Conservation (phyloP, 2,888 invertebrate species). For the Digitonthophagus gazella region DNA sequence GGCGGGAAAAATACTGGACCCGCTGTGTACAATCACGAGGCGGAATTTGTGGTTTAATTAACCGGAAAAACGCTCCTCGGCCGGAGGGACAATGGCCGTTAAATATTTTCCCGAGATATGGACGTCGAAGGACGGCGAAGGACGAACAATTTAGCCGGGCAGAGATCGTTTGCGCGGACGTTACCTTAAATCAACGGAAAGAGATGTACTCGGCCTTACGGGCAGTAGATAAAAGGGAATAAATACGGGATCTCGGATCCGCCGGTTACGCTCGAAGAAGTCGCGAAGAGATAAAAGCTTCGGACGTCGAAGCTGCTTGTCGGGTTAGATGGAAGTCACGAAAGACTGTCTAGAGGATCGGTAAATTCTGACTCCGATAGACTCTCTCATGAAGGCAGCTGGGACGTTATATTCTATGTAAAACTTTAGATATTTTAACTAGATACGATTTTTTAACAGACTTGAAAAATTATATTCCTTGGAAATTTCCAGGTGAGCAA, state of each 20-base stretch:
- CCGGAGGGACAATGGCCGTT: slow-evolving; percentile 15
- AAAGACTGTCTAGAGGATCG: background rate
- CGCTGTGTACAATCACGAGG: slow-evolving; percentile 13
- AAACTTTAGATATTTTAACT: no score
- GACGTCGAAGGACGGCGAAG: background rate
- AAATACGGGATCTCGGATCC: background rate
- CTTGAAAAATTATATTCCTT: background rate
- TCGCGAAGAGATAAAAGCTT: background rate
- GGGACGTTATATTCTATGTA: no score
- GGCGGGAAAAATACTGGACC: slow-evolving; percentile 14
- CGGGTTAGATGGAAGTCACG: background rate
- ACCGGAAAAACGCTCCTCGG: slow-evolving; percentile 10
- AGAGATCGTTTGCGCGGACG: slow-evolving; percentile 4
- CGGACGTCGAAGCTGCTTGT: background rate
- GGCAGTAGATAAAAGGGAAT: background rate
- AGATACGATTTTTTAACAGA: no score
- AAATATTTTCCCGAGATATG: slow-evolving; percentile 9
- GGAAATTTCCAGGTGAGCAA: slow-evolving; percentile 8
- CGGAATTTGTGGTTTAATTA: slow-evolving; percentile 17
- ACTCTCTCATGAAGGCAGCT: no score
- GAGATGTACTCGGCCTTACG: background rate
- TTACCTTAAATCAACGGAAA: background rate
- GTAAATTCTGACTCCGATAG: background rate
- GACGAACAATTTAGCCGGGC: background rate
- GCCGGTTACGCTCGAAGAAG: background rate